Percentiles rank a stretch among this genome's conserved stretches.
Evolutionary conservation across 2,797 vertebrate species (phyloP).

Genomic region (Manis javanica): DNA sequence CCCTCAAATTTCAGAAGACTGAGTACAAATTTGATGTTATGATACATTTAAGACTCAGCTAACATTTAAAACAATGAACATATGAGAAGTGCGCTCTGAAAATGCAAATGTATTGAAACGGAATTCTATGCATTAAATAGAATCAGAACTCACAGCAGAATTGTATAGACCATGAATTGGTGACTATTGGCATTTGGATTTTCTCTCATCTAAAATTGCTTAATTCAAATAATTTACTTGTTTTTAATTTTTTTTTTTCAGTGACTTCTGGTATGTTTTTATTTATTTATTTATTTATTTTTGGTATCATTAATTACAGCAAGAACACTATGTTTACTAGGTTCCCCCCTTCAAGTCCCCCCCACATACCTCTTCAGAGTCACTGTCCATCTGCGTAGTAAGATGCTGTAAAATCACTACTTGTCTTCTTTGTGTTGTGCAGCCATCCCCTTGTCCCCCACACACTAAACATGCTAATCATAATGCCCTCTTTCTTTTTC

Average conservation of each 20-base stretch:
- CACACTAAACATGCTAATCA: too few species aligned
- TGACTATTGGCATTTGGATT: neutral
- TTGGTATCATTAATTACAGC: too few species aligned
- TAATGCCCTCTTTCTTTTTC: too few species aligned
- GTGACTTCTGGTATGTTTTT: too few species aligned
- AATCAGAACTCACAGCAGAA: neutral
- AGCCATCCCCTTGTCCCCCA: too few species aligned
- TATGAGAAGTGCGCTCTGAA: neutral
- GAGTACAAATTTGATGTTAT: neutral
- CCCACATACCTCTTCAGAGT: too few species aligned
- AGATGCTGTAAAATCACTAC: too few species aligned
- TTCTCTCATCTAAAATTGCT: neutral
- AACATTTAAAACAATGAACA: neutral
- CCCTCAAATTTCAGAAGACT: neutral
- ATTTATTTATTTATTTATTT: too few species aligned
- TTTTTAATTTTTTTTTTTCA: neutral
- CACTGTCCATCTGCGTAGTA: too few species aligned
- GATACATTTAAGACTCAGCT: neutral
- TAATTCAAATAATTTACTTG: neutral
- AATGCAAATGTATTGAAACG: neutral
- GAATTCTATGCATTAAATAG: neutral
- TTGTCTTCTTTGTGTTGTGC: too few species aligned
- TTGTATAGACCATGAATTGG: neutral
- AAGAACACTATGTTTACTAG: too few species aligned
- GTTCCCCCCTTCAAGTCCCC: too few species aligned